phyloP scores from a whole-genome alignment of 1,140 invertebrate genomes.

The Sitophilus oryzae region DNA sequence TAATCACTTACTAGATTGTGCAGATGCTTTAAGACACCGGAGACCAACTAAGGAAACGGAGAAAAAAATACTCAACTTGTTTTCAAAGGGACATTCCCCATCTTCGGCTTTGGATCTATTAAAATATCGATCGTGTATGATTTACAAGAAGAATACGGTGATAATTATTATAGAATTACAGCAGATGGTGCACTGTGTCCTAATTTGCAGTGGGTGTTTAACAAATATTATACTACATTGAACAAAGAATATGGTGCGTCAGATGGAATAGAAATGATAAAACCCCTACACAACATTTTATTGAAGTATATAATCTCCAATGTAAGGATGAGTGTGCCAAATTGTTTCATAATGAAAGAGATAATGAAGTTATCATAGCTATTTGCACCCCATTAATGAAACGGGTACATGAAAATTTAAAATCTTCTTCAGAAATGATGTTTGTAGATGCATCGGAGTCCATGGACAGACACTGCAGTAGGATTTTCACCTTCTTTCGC shows the following conservation, averaged over 20 bases:
- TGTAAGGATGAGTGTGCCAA: too few relatives aligned
- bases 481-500: neutral
- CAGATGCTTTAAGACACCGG: slow-evolving; percentile 8
- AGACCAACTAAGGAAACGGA: slow-evolving; percentile 9
- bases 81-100: slow-evolving; percentile 5
- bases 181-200: slow-evolving; percentile 4
- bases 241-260: slow-evolving; percentile 1
- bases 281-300: neutral
- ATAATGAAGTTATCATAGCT: too few relatives aligned
- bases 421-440: neutral
- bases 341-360: too few relatives aligned
- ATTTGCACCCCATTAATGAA: neutral
- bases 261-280: too few relatives aligned
- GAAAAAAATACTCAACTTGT: slow-evolving; percentile 9
- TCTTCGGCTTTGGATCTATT: slow-evolving; percentile 5
- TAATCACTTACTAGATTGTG: slow-evolving; percentile 4
- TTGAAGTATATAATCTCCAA: neutral
- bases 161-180: slow-evolving; percentile 4
- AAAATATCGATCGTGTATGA: too few relatives aligned
- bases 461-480: neutral
- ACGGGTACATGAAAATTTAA: neutral
- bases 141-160: slow-evolving; percentile 7
- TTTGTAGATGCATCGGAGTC: neutral
- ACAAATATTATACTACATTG: slow-evolving; percentile 3
- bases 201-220: slow-evolving; percentile 5